Evolutionary conservation across 2,888 invertebrate species (phyloP).

Genomic region (Thysanoteuthis rhombus): DNA sequence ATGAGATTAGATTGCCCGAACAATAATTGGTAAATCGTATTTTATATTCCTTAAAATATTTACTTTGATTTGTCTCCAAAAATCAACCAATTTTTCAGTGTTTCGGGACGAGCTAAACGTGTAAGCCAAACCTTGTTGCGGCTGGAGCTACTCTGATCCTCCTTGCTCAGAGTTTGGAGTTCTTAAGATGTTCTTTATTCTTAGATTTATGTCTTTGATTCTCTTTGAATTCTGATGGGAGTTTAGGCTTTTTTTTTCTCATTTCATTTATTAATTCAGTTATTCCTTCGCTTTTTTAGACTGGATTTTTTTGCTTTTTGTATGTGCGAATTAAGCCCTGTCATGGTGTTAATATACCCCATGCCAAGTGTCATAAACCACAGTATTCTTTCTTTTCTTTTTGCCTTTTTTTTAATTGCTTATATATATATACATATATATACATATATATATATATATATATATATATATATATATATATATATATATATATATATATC

Average conservation of each 20-base stretch:
- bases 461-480: no score
- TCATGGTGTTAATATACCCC: not conserved
- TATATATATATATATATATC: no score
- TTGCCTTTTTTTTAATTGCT: not conserved
- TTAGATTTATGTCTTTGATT: not conserved
- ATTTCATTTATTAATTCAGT: not conserved
- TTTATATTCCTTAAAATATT: no score
- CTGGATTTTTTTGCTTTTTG: not conserved
- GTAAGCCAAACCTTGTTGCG: not conserved
- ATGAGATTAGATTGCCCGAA: no score
- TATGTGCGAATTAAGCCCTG: not conserved
- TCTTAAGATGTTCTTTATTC: not conserved
- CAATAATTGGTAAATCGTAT: no score
- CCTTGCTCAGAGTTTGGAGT: not conserved
- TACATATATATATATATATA: no score
- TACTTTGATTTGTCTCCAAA: no score
- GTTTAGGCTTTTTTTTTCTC: not conserved
- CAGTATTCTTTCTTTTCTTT: not conserved
- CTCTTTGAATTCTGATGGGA: not conserved
- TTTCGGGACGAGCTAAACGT: not conserved
- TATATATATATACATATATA: no score
- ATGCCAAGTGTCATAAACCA: not conserved
- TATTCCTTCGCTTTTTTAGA: not conserved
- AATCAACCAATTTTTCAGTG: not conserved
- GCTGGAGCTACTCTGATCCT: not conserved